phyloP scores from a whole-genome alignment of 2,797 vertebrate species.

The Alauda arvensis region DNA sequence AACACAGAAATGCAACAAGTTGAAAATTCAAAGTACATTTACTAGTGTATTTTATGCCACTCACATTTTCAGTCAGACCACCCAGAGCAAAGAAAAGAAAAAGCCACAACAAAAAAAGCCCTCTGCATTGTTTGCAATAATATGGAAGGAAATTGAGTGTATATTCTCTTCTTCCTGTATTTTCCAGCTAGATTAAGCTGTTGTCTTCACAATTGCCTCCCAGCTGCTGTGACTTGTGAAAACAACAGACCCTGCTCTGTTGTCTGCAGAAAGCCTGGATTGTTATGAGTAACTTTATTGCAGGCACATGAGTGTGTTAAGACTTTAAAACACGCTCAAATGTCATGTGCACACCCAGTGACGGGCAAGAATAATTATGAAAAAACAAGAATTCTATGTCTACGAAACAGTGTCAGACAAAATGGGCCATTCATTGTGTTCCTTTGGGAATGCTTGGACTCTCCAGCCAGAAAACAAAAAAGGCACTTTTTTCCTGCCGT shows the following conservation, averaged over 20 bases:
- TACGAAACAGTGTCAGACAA: constrained; percentile 82
- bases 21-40: constrained; percentile 61
- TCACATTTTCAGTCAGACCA: constrained; percentile 73
- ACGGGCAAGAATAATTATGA: constrained; percentile 84
- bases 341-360: constrained; percentile 88
- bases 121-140: constrained; percentile 75
- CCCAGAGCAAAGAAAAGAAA: constrained; percentile 70
- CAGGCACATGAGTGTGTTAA: constrained; percentile 88
- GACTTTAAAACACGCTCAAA: constrained; percentile 86
- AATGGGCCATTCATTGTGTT: constrained; percentile 94
- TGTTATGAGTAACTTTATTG: constrained; percentile 87
- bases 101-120: constrained; percentile 66
- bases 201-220: constrained; percentile 87
- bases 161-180: constrained; percentile 79
- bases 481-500: constrained; percentile 88
- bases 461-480: constrained; percentile 92
- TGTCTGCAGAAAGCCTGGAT: constrained; percentile 86
- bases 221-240: constrained; percentile 85
- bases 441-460: constrained; percentile 87
- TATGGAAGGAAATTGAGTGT: constrained; percentile 76
- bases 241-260: constrained; percentile 91
- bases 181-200: constrained; percentile 83
- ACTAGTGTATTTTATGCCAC: constrained; percentile 60
- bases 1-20: constrained; percentile 56
- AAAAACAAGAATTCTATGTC: constrained; percentile 85